A percentile compares a stretch with the other conserved stretches of the same genome.
Evolutionary conservation across 2,113 vertebrate genomes (phyloP).

Genomic region (Enhydra lutris): DNA sequence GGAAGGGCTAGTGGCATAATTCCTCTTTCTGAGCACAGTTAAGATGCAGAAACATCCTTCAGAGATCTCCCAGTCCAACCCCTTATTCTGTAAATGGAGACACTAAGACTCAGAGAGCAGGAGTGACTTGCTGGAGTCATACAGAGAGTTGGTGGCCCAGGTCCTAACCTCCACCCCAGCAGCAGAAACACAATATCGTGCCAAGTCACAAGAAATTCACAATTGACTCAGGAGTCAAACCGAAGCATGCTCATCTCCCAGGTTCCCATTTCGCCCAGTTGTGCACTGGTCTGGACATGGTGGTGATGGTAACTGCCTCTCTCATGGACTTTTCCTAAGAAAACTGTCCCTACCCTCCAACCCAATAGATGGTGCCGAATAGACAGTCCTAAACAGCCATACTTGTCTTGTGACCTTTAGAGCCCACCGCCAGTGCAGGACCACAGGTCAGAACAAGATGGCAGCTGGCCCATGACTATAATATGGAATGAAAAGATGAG

Average conservation of each 20-base stretch:
- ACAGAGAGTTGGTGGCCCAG: not conserved
- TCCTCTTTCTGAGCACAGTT: not conserved
- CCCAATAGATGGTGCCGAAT: not conserved
- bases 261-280: fast-evolving
- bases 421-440: not conserved
- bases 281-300: not conserved
- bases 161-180: not conserved
- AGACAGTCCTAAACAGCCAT: not conserved
- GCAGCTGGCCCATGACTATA: not conserved
- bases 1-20: not conserved
- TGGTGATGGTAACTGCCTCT: not conserved
- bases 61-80: not conserved
- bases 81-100: not conserved
- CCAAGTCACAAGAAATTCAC: not conserved
- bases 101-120: too few species aligned
- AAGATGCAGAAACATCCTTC: not conserved
- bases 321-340: not conserved
- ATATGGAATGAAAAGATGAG: not conserved
- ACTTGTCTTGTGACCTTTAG: not conserved
- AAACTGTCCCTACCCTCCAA: not conserved
- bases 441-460: not conserved
- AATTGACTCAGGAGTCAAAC: not conserved
- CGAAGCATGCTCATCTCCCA: not conserved
- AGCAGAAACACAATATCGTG: not conserved
- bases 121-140: not conserved